A percentile compares a stretch with the other conserved stretches of the same genome.
Evolutionary conservation across 2,797 vertebrate genomes (phyloP).

Genomic region (Catharus ustulatus): DNA sequence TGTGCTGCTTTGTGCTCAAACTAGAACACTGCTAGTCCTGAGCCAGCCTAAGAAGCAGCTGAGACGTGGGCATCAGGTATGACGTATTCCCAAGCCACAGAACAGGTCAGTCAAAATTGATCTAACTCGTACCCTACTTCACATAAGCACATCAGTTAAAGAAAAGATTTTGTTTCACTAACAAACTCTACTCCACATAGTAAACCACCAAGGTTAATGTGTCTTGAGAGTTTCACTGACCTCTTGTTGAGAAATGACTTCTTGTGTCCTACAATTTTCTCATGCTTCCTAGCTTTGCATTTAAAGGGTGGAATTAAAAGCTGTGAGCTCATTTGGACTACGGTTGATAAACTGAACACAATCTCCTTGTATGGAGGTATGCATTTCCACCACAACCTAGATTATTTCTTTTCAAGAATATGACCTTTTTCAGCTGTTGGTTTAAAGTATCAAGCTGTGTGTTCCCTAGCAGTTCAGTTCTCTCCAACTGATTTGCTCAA

Average conservation of each 20-base stretch:
- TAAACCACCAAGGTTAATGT: not conserved
- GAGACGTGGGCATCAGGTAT: not conserved
- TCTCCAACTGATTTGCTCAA: not conserved
- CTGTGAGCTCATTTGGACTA: not conserved
- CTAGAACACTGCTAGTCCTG: not conserved
- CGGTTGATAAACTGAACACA: not conserved
- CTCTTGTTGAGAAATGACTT: not conserved
- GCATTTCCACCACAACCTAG: not conserved
- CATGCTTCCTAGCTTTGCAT: not conserved
- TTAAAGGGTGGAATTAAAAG: not conserved
- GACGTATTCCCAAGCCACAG: not conserved
- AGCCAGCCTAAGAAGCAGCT: not conserved
- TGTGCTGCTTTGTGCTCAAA: not conserved
- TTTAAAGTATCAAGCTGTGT: not conserved
- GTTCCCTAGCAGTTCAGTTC: not conserved
- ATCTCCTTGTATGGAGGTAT: not conserved
- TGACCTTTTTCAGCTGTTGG: not conserved
- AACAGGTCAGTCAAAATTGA: not conserved
- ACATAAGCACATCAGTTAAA: not conserved
- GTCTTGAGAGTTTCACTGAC: not conserved
- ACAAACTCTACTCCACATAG: not conserved
- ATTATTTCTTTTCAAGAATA: conserved; percentile 20
- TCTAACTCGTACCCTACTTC: not conserved
- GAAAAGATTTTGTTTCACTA: not conserved
- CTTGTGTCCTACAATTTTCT: not conserved